Base-by-base conservation (phyloP, 2,888 invertebrate genomes). In the Nemoura dubitans region DNA sequence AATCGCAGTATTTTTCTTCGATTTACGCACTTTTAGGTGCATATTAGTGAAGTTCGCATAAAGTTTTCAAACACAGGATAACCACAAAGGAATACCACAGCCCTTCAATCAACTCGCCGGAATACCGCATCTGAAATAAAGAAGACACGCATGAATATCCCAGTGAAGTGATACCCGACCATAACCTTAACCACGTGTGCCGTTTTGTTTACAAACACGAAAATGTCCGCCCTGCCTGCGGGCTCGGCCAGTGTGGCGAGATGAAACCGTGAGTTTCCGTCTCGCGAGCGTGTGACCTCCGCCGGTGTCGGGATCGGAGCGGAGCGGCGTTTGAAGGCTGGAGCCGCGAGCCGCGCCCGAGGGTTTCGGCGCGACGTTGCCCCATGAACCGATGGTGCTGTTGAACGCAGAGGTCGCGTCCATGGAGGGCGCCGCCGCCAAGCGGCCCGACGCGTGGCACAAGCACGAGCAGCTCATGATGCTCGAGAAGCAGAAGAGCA, bases 401-500 rank as follows among this genome's bases (percentile, higher is more conserved):
- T 89, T 91, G 90, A 90, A 90, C 89, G 90, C 90, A 89, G 89
- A 89, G 88, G 89, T 93, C 85, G 86, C 86, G 86, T 85, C 87
- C 81, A 90, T 90, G 90, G 90, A 90, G 88, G 90, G 89, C 89
- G 89, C 90, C 89, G 90, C 90, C 88, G 89, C 90, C 88, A 91
- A 91, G 89, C 89, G 90, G 88, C 90, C 90, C 87, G 90, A 91
- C 89, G 94, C 94, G 93, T 95, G 95, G 95, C 95, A 95, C 92
- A 95, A 95, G 92, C 95, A 95, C 93, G 95, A 95, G 92, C 95
- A 95, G 92, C 93, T 94, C 92, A 94, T 95, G 94, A 94, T 95
- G 91, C 94, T 95, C 94, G 95, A 95, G 92, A 95, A 94, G 92
- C 93, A 93, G 91, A 95, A 95, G 92, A 93, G 93, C 90, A 95